These are phyloP conservation scores for Propithecus coquereli DNA, from an alignment of 2,113 vertebrate species.

Conservation along the genomic window DNA sequence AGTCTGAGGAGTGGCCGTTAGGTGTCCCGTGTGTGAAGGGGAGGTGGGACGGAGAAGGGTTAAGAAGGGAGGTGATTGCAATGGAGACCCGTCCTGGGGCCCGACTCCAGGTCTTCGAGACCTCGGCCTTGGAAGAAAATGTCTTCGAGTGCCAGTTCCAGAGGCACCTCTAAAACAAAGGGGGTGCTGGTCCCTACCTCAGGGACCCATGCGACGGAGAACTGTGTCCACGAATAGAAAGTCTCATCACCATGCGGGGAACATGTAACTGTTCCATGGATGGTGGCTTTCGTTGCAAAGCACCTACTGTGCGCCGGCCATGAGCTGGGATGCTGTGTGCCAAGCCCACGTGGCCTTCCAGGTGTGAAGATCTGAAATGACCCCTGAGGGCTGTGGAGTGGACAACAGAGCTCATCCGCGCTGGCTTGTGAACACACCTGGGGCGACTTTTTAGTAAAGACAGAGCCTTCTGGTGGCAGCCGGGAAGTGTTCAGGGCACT, in stretches of 20 bases:
- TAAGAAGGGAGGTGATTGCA: background rate
- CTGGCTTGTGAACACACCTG: constrained; percentile 72
- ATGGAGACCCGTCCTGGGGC: background rate
- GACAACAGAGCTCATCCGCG: constrained; percentile 50
- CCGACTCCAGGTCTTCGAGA: background rate
- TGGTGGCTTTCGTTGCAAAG: background rate
- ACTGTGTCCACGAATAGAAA: background rate
- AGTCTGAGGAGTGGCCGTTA: background rate
- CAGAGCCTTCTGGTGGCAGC: constrained; percentile 64
- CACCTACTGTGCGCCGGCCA: too few species aligned
- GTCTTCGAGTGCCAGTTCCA: fast-evolving
- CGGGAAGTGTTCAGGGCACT: constrained; percentile 64
- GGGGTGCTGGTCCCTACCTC: too few species aligned
- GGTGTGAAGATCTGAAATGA: constrained; percentile 58
- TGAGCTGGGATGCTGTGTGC: fast-evolving
- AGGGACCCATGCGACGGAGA: background rate
- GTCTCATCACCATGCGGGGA: background rate
- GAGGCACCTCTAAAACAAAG: background rate
- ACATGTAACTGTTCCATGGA: background rate
- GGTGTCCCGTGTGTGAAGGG: background rate
- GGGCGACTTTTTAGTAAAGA: constrained; percentile 70
- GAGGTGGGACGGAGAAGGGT: too few species aligned
- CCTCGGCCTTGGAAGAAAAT: background rate
- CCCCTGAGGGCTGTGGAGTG: constrained; percentile 45
- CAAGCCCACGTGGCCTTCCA: background rate